These are phyloP conservation scores for Gymnobelideus leadbeateri DNA, from an alignment of 2,113 vertebrate species.

Conservation along the genomic window DNA sequence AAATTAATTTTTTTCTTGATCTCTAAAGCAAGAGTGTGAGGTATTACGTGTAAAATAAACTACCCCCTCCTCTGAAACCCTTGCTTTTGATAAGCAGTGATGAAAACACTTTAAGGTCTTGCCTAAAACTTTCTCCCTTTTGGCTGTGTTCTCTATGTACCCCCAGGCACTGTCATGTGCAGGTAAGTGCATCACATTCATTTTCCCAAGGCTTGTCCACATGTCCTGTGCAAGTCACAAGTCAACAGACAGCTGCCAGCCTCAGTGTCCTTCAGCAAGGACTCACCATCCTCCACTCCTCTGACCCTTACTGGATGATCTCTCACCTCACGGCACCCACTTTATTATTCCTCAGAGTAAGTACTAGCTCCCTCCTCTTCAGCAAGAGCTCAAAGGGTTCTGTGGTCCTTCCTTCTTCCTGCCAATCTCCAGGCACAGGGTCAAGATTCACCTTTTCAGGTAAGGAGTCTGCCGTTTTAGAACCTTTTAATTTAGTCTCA, in stretches of 20 bases:
- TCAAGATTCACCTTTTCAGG: not conserved
- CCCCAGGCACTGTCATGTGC: not conserved
- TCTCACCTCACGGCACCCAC: not conserved
- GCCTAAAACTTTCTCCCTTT: not conserved
- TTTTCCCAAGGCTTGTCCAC: not conserved
- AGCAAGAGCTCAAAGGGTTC: not conserved
- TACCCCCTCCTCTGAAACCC: not conserved
- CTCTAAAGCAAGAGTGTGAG: too few species aligned
- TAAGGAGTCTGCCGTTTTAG: not conserved
- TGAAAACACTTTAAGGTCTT: not conserved
- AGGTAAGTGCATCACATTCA: not conserved
- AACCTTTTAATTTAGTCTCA: not conserved
- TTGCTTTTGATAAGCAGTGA: not conserved
- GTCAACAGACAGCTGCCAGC: not conserved
- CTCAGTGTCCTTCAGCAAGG: not conserved
- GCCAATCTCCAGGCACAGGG: not conserved
- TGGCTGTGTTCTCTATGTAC: too few species aligned
- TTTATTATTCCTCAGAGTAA: not conserved
- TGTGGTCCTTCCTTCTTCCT: not conserved
- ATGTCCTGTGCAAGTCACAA: not conserved
- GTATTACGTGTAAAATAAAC: too few species aligned
- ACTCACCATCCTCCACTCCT: not conserved
- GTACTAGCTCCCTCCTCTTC: not conserved
- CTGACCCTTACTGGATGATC: not conserved
- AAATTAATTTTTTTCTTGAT: too few species aligned